A percentile compares a stretch with the other conserved stretches of the same genome.
These are phyloP conservation scores for Gallinago jamesoni DNA, from an alignment of 2,113 vertebrate genomes.

Conservation along the genomic window DNA sequence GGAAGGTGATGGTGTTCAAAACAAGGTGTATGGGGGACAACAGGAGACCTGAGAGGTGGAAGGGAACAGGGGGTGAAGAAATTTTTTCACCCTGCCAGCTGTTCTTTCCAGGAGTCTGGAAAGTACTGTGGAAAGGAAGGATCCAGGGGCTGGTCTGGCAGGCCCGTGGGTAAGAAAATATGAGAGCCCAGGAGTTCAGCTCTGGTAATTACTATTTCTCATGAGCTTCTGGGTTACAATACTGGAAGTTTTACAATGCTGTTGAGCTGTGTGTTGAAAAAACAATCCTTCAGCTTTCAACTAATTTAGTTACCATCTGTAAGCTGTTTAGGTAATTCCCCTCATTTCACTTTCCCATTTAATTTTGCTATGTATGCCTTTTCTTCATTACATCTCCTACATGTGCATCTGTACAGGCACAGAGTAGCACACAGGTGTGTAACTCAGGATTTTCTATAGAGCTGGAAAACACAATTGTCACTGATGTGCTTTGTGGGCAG, in stretches of 20 bases:
- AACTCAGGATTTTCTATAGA: not conserved
- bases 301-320: slow-evolving; percentile 50
- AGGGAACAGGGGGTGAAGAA: not conserved
- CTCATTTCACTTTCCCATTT: slow-evolving; percentile 15
- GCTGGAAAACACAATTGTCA: not conserved
- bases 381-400: not conserved
- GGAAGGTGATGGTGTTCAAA: not conserved
- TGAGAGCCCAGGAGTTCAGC: not conserved
- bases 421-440: not conserved
- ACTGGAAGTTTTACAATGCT: slow-evolving; percentile 34
- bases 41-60: not conserved
- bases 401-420: not conserved
- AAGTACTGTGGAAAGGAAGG: not conserved
- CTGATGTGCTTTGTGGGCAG: not conserved
- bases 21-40: not conserved
- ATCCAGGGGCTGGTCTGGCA: not conserved
- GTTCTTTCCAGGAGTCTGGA: not conserved
- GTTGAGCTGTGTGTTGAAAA: slow-evolving; percentile 55
- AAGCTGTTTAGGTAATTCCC: slow-evolving; percentile 38
- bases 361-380: slow-evolving; percentile 1
- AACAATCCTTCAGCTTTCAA: slow-evolving; percentile 43
- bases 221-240: slow-evolving; percentile 38
- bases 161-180: not conserved
- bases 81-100: not conserved
- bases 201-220: slow-evolving; percentile 26